A percentile compares a stretch with the other conserved stretches of the same genome.
phyloP scores from a whole-genome alignment of 2,797 vertebrate genomes.

The Rhodeus uyekii region DNA sequence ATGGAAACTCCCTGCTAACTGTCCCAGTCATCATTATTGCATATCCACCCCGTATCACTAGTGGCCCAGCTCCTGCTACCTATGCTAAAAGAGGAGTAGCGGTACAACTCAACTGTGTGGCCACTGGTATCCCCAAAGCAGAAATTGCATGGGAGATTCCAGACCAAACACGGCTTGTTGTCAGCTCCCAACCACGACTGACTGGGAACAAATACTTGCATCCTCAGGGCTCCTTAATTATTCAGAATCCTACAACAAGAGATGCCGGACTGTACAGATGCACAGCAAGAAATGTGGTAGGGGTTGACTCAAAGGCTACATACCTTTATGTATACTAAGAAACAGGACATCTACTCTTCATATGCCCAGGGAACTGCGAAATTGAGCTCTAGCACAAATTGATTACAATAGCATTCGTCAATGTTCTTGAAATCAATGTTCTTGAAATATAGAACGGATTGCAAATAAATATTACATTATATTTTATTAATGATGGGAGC shows the following conservation, averaged over 20 bases:
- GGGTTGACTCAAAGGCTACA: conserved; percentile 85
- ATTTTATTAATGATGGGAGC: background rate
- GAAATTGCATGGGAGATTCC: conserved; percentile 91
- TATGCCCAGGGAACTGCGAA: conserved; percentile 67
- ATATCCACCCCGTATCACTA: conserved; percentile 87
- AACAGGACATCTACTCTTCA: conserved; percentile 15
- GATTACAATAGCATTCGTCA: conserved; percentile 50
- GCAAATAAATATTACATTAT: too few relatives aligned
- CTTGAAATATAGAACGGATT: too few relatives aligned
- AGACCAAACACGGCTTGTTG: conserved; percentile 78
- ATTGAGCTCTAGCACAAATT: conserved; percentile 61
- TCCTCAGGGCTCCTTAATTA: conserved; percentile 86
- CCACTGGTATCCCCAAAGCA: conserved; percentile 82
- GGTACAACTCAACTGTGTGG: conserved; percentile 84
- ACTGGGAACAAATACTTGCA: conserved; percentile 90
- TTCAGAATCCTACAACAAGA: conserved; percentile 82
- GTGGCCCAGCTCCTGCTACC: conserved; percentile 79
- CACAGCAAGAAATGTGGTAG: conserved; percentile 87
- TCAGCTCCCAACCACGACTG: conserved; percentile 80
- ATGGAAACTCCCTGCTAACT: conserved; percentile 77
- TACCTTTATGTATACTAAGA: conserved; percentile 87
- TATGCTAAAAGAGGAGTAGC: conserved; percentile 83
- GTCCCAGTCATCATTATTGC: conserved; percentile 83
- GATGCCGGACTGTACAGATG: conserved; percentile 90
- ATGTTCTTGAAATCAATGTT: conserved; percentile 53